Evolutionary conservation across 2,797 vertebrate genomes (phyloP).

Genomic region (Xenentodon cancila): DNA sequence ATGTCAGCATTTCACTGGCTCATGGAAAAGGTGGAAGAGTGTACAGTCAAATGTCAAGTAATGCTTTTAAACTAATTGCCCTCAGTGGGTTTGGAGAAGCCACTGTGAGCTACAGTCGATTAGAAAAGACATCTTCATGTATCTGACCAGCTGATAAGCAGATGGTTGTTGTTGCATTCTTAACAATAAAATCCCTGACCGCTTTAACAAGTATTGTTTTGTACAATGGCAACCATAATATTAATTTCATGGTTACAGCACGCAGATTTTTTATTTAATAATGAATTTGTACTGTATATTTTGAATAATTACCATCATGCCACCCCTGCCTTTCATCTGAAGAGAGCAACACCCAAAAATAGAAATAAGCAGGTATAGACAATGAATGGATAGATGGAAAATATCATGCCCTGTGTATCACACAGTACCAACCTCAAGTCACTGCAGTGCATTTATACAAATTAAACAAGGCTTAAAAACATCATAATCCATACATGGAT

Average conservation of each 20-base stretch:
- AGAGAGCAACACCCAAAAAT: too few relatives aligned
- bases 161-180: constrained; percentile 37
- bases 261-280: neutral
- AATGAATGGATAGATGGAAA: too few relatives aligned
- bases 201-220: constrained; percentile 26
- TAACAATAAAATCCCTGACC: constrained; percentile 20
- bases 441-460: too few relatives aligned
- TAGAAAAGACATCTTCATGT: constrained; percentile 59
- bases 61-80: constrained; percentile 82
- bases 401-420: too few relatives aligned
- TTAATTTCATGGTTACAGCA: constrained; percentile 5
- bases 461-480: too few relatives aligned
- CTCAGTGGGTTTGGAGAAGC: constrained; percentile 69
- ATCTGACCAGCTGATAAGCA: constrained; percentile 62
- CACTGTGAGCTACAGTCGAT: constrained; percentile 57
- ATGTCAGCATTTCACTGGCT: constrained; percentile 79
- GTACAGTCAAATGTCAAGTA: constrained; percentile 81
- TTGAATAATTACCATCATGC: too few relatives aligned
- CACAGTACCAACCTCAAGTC: too few relatives aligned
- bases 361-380: too few relatives aligned
- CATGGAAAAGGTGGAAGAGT: constrained; percentile 54
- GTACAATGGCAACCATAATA: constrained; percentile 3
- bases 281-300: too few relatives aligned
- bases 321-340: too few relatives aligned
- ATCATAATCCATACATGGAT: too few relatives aligned